A percentile compares a stretch with the other conserved stretches of the same genome.
phyloP scores from a whole-genome alignment of 2,113 vertebrate genomes.

The Petromus typicus region DNA sequence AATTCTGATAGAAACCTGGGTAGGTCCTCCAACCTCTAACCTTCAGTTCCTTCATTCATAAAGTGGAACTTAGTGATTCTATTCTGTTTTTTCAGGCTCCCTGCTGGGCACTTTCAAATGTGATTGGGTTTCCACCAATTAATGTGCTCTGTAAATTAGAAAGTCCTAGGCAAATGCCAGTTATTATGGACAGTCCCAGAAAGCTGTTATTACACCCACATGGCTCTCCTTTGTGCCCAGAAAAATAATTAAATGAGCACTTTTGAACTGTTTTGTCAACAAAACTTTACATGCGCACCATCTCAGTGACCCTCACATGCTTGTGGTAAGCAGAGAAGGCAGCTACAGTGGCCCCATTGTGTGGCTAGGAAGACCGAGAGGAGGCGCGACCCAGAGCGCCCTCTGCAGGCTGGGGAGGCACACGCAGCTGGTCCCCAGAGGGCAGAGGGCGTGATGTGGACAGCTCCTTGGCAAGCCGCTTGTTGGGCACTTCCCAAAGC shows the following conservation, averaged over 20 bases:
- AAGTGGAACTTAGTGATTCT: neutral
- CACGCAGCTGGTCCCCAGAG: neutral
- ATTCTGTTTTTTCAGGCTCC: neutral
- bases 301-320: neutral
- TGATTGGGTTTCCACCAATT: neutral
- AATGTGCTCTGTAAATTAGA: neutral
- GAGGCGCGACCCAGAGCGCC: neutral
- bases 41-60: neutral
- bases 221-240: neutral
- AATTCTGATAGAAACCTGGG: neutral
- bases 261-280: conserved; percentile 34
- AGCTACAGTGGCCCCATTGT: neutral
- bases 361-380: neutral
- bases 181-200: conserved; percentile 1
- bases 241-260: conserved; percentile 28
- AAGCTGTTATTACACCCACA: neutral
- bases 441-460: neutral
- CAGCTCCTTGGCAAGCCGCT: neutral
- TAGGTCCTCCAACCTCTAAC: neutral
- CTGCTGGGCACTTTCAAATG: neutral
- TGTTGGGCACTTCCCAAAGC: neutral
- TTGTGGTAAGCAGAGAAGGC: neutral
- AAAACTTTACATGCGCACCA: neutral
- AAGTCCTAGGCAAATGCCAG: conserved; percentile 16
- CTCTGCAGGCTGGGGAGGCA: neutral